Conservation (phyloP, 2,113 vertebrate genomes). For the Chlorocebus sabaeus region DNA sequence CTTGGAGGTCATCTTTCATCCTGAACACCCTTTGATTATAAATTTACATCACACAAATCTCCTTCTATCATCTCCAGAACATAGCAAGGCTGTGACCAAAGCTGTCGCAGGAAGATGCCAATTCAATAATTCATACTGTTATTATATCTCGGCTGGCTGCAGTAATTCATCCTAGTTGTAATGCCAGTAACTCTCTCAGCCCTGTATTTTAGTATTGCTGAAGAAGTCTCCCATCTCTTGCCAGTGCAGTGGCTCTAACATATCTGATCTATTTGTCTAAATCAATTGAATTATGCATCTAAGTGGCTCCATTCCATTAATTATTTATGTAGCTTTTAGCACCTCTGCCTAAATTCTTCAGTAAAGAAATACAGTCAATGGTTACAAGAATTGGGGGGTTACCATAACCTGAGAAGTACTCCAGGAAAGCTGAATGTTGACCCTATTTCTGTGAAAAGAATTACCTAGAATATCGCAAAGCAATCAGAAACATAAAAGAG, state of each 20-base stretch:
- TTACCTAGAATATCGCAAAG: not conserved
- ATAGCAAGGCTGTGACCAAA: conserved; percentile 85
- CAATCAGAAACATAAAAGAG: not conserved
- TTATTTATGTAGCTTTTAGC: conserved; percentile 65
- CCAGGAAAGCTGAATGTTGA: not conserved
- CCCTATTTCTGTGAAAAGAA: not conserved
- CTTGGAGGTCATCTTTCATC: conserved; percentile 85
- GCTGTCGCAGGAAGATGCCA: conserved; percentile 86
- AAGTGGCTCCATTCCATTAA: conserved; percentile 63
- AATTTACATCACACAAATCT: conserved; percentile 88
- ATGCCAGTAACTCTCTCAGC: conserved; percentile 70
- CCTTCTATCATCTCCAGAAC: conserved; percentile 84
- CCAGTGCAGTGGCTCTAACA: conserved; percentile 63
- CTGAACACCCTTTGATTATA: conserved; percentile 86
- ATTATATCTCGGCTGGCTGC: conserved; percentile 82
- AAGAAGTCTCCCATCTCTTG: conserved; percentile 64
- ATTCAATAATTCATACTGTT: conserved; percentile 88
- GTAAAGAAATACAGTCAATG: conserved; percentile 25
- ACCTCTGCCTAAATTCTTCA: conserved; percentile 60
- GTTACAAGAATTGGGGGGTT: not conserved
- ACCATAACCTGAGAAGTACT: not conserved
- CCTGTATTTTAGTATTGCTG: conserved; percentile 75
- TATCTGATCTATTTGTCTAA: conserved; percentile 65
- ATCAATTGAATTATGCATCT: conserved; percentile 73
- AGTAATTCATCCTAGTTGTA: conserved; percentile 83